These are phyloP conservation scores for Tachina grossa DNA, from an alignment of 2,888 invertebrate genomes.

Conservation along the genomic window DNA sequence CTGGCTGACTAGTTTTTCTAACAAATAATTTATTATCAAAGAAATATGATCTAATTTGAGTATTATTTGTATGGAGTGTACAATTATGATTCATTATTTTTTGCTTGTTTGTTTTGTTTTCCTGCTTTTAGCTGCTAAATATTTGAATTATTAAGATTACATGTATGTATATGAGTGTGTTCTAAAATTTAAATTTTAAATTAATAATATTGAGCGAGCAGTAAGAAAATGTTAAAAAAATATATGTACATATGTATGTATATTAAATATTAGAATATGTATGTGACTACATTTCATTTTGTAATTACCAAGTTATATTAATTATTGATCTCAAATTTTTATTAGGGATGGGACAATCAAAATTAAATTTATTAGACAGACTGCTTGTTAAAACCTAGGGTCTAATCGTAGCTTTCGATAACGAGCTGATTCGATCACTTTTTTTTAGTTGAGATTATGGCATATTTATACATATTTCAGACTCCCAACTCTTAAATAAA, in stretches of 20 bases:
- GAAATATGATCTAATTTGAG: conserved; percentile 59
- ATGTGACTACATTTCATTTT: too few species aligned
- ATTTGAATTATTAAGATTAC: background rate
- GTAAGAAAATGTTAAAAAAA: background rate
- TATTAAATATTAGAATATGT: background rate
- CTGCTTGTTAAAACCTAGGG: too few species aligned
- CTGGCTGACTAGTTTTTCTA: background rate
- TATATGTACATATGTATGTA: background rate
- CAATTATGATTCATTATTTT: conserved; percentile 50
- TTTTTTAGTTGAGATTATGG: too few species aligned
- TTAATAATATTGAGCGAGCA: background rate
- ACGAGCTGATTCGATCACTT: too few species aligned
- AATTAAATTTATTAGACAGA: too few species aligned
- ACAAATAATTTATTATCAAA: conserved; percentile 42
- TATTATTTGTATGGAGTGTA: conserved; percentile 31
- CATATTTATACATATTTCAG: too few species aligned
- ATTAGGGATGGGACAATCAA: too few species aligned
- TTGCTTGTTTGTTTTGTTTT: background rate
- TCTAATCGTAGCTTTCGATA: too few species aligned
- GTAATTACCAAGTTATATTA: too few species aligned
- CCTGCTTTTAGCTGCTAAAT: background rate
- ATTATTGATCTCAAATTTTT: too few species aligned
- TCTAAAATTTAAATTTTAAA: too few species aligned
- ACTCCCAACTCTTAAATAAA: too few species aligned
- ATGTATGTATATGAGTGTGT: background rate